These are phyloP conservation scores for Polypterus senegalus DNA, from an alignment of 2,113 vertebrate genomes.

Conservation along the genomic window DNA sequence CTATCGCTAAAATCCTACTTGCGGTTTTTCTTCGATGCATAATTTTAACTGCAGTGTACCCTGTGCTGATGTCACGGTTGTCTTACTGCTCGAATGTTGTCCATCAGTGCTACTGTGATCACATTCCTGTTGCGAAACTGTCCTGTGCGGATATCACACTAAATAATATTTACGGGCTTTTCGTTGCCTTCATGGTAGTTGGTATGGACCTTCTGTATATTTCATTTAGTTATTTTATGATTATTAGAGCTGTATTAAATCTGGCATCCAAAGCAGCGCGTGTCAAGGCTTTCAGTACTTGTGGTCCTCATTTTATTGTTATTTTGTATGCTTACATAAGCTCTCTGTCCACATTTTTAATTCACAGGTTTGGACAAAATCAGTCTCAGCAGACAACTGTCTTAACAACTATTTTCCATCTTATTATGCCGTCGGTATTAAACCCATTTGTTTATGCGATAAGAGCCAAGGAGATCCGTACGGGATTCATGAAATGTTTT, in stretches of 20 bases:
- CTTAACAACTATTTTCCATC: constrained; percentile 28
- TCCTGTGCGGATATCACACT: not conserved
- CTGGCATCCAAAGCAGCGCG: not conserved
- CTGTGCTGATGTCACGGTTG: not conserved
- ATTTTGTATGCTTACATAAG: not conserved
- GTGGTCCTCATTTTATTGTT: constrained; percentile 1
- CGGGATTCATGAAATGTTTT: constrained; percentile 7
- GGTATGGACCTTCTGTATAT: not conserved
- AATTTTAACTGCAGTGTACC: not conserved
- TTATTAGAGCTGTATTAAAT: not conserved
- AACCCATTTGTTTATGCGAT: constrained; percentile 32
- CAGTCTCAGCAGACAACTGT: not conserved
- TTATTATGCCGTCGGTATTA: constrained; percentile 22
- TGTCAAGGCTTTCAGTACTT: not conserved
- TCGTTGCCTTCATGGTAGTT: not conserved
- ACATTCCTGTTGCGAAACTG: not conserved
- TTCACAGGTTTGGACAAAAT: constrained; percentile 3
- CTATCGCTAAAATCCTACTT: constrained; percentile 25
- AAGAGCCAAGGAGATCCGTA: constrained; percentile 34
- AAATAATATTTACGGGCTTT: not conserved
- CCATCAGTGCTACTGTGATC: not conserved
- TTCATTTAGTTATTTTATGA: not conserved
- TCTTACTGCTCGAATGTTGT: not conserved
- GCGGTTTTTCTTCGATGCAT: constrained; percentile 6
- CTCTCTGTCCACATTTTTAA: constrained; percentile 5